A percentile compares a stretch with the other conserved stretches of the same genome.
Conservation (phyloP, 2,113 vertebrate species). For the Calyptomena viridis region DNA sequence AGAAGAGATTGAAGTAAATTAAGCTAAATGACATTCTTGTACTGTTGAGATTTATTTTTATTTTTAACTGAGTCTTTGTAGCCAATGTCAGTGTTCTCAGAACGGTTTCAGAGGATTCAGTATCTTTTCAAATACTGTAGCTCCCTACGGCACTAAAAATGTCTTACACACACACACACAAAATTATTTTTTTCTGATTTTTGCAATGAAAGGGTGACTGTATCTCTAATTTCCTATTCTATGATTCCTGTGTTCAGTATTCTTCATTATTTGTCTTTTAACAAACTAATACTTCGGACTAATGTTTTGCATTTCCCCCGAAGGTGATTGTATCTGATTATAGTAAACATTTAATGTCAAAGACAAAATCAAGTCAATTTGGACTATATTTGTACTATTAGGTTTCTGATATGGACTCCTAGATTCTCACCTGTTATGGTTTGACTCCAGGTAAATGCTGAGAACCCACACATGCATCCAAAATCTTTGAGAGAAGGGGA, state of each 20-base stretch:
- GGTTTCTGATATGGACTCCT: neutral
- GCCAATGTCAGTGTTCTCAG: neutral
- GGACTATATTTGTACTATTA: neutral
- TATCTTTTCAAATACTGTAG: neutral
- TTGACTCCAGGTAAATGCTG: too few relatives aligned
- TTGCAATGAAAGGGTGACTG: neutral
- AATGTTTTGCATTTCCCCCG: neutral
- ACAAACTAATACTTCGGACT: neutral
- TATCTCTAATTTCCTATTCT: neutral
- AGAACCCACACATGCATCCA: too few relatives aligned
- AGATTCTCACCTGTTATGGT: neutral
- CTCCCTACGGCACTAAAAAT: neutral
- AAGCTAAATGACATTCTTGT: neutral
- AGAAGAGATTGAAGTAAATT: neutral
- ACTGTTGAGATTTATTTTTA: neutral
- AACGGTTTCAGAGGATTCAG: neutral
- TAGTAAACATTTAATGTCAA: neutral
- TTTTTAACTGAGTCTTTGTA: neutral
- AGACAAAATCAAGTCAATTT: neutral
- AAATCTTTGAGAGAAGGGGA: too few relatives aligned
- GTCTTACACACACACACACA: neutral
- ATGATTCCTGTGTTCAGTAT: neutral
- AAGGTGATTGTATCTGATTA: neutral
- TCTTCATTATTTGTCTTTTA: neutral
- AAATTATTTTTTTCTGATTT: neutral